Conservation (phyloP, 2,797 vertebrate species). For the Falco rusticolus region DNA sequence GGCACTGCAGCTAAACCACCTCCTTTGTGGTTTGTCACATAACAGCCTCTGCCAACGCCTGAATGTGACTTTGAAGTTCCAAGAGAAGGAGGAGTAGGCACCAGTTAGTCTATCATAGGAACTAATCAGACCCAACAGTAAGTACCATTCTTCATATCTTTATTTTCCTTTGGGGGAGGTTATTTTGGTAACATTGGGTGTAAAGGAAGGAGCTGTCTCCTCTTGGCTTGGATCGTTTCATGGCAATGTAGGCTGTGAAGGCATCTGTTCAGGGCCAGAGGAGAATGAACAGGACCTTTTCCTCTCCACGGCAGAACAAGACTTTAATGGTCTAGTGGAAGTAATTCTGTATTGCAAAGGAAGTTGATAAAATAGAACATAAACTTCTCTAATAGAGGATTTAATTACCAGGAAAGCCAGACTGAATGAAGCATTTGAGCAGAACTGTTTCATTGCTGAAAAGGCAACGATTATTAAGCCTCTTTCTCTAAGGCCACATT, state of each 20-base stretch:
- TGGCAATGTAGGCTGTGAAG: background rate
- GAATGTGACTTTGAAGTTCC: background rate
- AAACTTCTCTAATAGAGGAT: conserved; percentile 53
- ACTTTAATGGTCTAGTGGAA: conserved; percentile 47
- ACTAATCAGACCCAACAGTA: background rate
- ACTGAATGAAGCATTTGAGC: conserved; percentile 37
- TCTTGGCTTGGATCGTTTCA: background rate
- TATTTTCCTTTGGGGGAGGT: background rate
- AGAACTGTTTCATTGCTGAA: conserved; percentile 49
- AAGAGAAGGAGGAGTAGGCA: background rate
- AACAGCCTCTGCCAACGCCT: background rate
- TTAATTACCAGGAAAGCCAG: conserved; percentile 65
- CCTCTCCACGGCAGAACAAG: background rate
- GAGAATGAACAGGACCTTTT: background rate
- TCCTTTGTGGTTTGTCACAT: background rate
- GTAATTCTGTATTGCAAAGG: conserved; percentile 33
- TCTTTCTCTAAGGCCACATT: conserved; percentile 8
- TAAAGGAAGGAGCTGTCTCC: background rate
- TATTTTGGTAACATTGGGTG: background rate
- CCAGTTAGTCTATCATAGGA: background rate
- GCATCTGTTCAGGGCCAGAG: background rate
- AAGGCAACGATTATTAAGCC: conserved; percentile 45
- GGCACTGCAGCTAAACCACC: background rate
- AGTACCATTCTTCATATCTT: background rate
- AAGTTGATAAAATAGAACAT: conserved; percentile 74